phyloP scores from a whole-genome alignment of 2,888 invertebrate genomes.

The Sympetrum striolatum region DNA sequence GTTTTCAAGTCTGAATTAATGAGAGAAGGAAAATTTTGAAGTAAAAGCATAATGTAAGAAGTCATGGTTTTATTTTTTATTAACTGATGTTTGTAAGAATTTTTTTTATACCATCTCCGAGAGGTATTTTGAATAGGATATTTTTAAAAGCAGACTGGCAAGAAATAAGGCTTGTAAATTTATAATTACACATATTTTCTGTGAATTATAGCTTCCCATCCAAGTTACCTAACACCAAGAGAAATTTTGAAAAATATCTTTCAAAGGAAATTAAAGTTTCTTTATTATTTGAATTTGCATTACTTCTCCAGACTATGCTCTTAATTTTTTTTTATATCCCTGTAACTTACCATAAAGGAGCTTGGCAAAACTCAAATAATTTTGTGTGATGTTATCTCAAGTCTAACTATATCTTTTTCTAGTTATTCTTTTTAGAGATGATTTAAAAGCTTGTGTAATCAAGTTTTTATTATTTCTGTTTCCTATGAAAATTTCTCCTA shows the following conservation, averaged over 20 bases:
- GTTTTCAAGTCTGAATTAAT: not conserved
- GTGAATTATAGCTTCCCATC: not conserved
- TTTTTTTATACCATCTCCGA: not conserved
- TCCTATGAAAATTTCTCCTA: not conserved
- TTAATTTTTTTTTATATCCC: no score
- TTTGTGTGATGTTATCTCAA: no score
- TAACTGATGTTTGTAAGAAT: not conserved
- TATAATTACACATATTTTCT: not conserved
- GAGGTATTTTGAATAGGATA: not conserved
- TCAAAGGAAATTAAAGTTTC: not conserved
- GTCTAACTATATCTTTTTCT: no score
- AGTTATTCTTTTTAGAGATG: no score
- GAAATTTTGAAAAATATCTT: not conserved
- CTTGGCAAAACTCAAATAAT: no score
- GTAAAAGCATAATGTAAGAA: not conserved
- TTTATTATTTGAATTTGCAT: not conserved
- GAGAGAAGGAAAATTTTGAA: not conserved
- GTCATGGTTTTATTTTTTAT: not conserved
- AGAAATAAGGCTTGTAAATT: not conserved
- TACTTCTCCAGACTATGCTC: no score
- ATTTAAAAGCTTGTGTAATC: no score
- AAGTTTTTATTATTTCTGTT: not conserved
- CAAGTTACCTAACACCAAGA: not conserved
- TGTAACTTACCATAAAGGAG: no score
- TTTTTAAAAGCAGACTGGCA: not conserved